Conservation (phyloP, 2,797 vertebrate genomes). For the Lepus oiostolus region DNA sequence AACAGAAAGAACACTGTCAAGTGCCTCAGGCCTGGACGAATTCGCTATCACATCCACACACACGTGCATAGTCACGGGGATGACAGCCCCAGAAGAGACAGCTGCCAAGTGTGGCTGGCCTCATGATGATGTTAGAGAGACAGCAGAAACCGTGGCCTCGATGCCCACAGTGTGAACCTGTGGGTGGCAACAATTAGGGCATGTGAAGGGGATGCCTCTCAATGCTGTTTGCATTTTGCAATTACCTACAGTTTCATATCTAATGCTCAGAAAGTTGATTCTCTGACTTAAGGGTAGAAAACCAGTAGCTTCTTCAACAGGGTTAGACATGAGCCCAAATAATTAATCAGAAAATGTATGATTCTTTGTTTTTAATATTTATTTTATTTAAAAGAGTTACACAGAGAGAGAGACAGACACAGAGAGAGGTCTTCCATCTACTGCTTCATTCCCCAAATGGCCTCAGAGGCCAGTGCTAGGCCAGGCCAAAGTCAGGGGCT, state of each 20-base stretch:
- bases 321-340: slow-evolving; percentile 45
- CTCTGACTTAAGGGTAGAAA: neutral
- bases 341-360: slow-evolving; percentile 59
- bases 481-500: too few relatives aligned
- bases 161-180: neutral
- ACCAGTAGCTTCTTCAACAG: neutral
- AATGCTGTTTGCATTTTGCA: neutral
- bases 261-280: neutral
- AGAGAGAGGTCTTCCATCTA: too few relatives aligned
- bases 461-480: too few relatives aligned
- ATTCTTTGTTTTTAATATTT: neutral
- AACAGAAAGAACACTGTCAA: slow-evolving; percentile 59
- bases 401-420: too few relatives aligned
- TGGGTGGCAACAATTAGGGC: slow-evolving; percentile 12
- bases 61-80: neutral
- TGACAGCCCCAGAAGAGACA: neutral
- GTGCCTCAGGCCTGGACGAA: neutral
- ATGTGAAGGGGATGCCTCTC: slow-evolving; percentile 42
- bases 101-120: neutral
- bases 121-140: neutral
- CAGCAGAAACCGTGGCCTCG: neutral
- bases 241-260: neutral
- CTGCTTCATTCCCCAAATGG: too few relatives aligned
- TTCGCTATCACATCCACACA: slow-evolving; percentile 24
- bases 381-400: too few relatives aligned